Evolutionary conservation across 2,888 invertebrate genomes (phyloP), one percentile per base, ranked within the genome.

Genomic region (Norana najaformis): DNA sequence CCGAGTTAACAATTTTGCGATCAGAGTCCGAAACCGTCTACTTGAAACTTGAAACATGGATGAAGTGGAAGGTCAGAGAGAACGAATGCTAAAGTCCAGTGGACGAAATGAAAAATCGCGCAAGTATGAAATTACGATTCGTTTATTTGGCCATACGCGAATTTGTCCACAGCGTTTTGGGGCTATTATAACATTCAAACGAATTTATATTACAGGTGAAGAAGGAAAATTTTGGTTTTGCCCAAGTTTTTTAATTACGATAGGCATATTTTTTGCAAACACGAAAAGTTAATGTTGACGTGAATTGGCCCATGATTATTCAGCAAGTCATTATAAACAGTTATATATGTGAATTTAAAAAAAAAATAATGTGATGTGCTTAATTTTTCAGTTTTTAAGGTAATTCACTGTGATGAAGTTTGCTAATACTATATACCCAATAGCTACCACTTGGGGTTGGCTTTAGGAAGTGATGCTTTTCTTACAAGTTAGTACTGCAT

Each of bases 31-130:
- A 69, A n/a, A 13, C n/a, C n/a, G 47, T 20, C n/a, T 69, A n/a
- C n/a, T 30, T 69, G n/a, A 82, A 82, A n/a, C n/a, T 30, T 69
- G n/a, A 82, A 82, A 89, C 37, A 53, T 89, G 47, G 89, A 89
- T 34, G 37, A 82, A 35, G 53, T 35, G 18, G 89, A 82, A 89
- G 37, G 20, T 35, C 37, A 30, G 16, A 82, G 82, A 38, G 37
- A 83, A 30, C n/a, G 36, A 30, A 37, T 34, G 18, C 39, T 38
- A 39, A 39, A 30, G 83, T 82, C n/a, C 20, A 37, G 30, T 89
- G 30, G 89, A n/a, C 39, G 83, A 36, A 83, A 18, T 30, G 30
- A 39, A 83, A 34, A 69, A n/a, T 30, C n/a, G 30, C 0, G 0
- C 69, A 69, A n/a, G 69, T 69, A 69, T 69, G 69, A 13, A n/a